A percentile compares a stretch with the other conserved stretches of the same genome.
Evolutionary conservation across 2,113 vertebrate species (phyloP).

Genomic region (Oncorhynchus nerka): DNA sequence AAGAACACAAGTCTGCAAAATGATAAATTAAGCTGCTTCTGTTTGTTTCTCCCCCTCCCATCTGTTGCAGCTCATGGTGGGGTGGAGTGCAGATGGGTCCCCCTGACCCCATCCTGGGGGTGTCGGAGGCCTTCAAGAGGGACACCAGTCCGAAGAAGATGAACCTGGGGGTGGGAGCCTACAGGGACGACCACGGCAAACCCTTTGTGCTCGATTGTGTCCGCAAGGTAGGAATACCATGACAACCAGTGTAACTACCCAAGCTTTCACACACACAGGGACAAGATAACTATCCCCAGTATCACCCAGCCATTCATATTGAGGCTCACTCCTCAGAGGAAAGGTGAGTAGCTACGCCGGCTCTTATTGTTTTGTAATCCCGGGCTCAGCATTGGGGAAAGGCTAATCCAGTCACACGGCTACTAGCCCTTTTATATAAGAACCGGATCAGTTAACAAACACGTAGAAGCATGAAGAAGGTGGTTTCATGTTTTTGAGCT

Average conservation of each 20-base stretch:
- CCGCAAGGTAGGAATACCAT: slow-evolving; percentile 78
- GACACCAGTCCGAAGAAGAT: slow-evolving; percentile 94
- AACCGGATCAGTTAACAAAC: background rate
- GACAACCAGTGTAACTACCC: background rate
- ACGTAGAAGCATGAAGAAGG: background rate
- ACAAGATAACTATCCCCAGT: background rate
- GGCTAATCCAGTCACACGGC: background rate
- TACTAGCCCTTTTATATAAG: background rate
- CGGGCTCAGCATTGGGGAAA: background rate
- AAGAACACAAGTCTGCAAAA: too few species aligned
- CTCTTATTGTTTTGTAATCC: background rate
- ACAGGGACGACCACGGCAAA: slow-evolving; percentile 91
- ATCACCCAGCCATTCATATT: background rate
- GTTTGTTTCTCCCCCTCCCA: background rate
- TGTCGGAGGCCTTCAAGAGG: slow-evolving; percentile 90
- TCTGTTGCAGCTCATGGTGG: slow-evolving; percentile 88
- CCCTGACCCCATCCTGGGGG: slow-evolving; percentile 93
- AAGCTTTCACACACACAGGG: background rate
- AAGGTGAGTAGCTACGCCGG: background rate
- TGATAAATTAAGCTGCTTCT: too few species aligned
- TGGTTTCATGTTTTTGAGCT: background rate
- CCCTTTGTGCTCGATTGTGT: slow-evolving; percentile 88
- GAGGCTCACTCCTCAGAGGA: background rate
- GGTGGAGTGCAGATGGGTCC: slow-evolving; percentile 92
- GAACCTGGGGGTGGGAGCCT: slow-evolving; percentile 94